Evolutionary conservation across 2,888 invertebrate genomes (phyloP).

Genomic region (Acanthosepion esculentum): DNA sequence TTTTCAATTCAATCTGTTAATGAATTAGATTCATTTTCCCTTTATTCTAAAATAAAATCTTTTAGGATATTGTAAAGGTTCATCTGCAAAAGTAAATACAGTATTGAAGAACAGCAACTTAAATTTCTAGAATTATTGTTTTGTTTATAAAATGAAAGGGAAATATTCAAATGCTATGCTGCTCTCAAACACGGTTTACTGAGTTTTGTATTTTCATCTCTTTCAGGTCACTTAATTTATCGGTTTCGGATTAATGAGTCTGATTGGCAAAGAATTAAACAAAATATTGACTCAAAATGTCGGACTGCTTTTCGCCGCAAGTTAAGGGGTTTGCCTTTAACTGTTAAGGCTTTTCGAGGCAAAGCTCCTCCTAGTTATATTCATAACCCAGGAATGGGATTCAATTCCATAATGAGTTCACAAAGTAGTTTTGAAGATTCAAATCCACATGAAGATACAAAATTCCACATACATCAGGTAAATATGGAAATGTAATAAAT

Average conservation of each 20-base stretch:
- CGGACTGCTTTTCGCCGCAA: constrained; percentile 76
- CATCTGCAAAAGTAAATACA: no score
- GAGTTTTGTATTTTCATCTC: neutral
- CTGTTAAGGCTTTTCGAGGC: constrained; percentile 73
- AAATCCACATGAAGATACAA: constrained; percentile 59
- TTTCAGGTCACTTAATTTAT: constrained; percentile 76
- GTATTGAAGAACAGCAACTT: no score
- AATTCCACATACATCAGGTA: constrained; percentile 67
- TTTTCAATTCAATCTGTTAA: no score
- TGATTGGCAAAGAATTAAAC: constrained; percentile 78
- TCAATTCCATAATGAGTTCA: constrained; percentile 54
- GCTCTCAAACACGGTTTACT: no score
- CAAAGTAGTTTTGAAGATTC: constrained; percentile 51
- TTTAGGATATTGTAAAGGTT: no score
- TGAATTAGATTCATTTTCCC: no score
- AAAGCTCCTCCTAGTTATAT: constrained; percentile 65
- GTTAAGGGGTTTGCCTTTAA: constrained; percentile 71
- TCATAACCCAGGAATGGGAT: constrained; percentile 61
- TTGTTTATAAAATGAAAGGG: no score
- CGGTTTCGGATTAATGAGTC: constrained; percentile 77
- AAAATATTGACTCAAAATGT: constrained; percentile 78
- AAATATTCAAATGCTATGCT: no score
- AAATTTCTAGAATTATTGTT: no score
- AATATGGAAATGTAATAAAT: constrained; percentile 45
- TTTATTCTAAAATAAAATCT: no score